phyloP scores from a whole-genome alignment of 2,888 invertebrate species.

The Rugalucina vietnamica region DNA sequence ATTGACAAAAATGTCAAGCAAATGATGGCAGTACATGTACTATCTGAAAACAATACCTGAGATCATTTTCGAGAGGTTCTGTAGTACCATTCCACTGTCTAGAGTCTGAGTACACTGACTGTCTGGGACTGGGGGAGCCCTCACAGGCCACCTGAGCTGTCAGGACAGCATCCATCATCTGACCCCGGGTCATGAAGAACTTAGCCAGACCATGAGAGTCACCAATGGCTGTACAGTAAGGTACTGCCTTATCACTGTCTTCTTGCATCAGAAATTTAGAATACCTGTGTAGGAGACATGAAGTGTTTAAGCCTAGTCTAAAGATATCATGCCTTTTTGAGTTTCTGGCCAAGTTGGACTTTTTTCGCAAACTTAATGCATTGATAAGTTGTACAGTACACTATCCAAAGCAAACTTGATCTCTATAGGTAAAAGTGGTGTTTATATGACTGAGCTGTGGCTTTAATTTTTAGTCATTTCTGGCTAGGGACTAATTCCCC shows the following conservation, averaged over 20 bases:
- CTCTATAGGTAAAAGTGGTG: too few species aligned
- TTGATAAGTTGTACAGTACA: not conserved
- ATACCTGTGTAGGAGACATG: too few species aligned
- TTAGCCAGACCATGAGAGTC: constrained; percentile 73
- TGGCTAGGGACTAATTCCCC: too few species aligned
- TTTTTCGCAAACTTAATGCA: not conserved
- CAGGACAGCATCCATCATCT: constrained; percentile 79
- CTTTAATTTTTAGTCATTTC: too few species aligned
- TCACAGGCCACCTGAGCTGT: constrained; percentile 78
- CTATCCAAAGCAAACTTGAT: not conserved
- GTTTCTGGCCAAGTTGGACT: too few species aligned
- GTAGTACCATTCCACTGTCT: constrained; percentile 28
- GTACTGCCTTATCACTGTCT: constrained; percentile 79
- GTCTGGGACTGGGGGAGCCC: constrained; percentile 43
- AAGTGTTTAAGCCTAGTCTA: too few species aligned
- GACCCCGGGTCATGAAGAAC: constrained; percentile 74
- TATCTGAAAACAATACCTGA: too few species aligned
- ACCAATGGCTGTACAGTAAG: constrained; percentile 81
- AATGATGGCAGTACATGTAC: too few species aligned
- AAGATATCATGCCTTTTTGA: too few species aligned
- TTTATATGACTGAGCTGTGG: too few species aligned
- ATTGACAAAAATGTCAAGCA: too few species aligned
- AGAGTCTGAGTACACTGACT: not conserved
- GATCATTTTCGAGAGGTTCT: constrained; percentile 22
- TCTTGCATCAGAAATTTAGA: constrained; percentile 75